Conservation (phyloP, 2,888 invertebrate genomes). For the Lapara coniferarum region DNA sequence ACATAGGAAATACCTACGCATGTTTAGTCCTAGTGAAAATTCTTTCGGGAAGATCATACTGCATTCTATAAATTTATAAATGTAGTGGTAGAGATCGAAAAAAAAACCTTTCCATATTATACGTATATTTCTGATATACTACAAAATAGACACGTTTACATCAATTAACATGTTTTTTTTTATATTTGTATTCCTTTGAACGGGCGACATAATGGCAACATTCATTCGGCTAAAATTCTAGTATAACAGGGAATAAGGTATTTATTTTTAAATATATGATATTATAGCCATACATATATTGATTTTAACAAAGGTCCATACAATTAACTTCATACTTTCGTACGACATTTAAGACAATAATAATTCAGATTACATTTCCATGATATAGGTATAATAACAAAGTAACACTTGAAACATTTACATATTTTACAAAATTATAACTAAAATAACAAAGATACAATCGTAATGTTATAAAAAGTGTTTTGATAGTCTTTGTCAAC, state of each 20-base stretch:
- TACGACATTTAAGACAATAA: no score
- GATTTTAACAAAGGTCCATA: no score
- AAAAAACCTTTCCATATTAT: background rate
- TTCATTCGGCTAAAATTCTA: no score
- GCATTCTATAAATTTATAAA: no score
- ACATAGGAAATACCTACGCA: no score
- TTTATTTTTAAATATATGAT: background rate
- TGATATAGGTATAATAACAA: background rate
- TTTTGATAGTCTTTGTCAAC: background rate
- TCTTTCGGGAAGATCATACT: no score
- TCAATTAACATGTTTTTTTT: background rate
- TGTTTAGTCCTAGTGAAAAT: no score
- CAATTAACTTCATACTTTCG: background rate
- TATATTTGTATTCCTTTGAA: background rate
- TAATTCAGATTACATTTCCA: no score
- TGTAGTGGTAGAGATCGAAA: background rate
- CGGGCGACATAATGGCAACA: no score
- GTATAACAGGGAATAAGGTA: no score
- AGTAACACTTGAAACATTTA: constrained; percentile 13
- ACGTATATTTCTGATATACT: constrained; percentile 16
- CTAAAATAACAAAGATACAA: constrained; percentile 23
- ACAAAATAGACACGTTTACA: constrained; percentile 24
- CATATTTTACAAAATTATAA: constrained; percentile 28
- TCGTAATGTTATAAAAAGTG: background rate
- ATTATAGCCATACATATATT: no score